phyloP scores from a whole-genome alignment of 2,888 invertebrate species.

The Agrotis puta region DNA sequence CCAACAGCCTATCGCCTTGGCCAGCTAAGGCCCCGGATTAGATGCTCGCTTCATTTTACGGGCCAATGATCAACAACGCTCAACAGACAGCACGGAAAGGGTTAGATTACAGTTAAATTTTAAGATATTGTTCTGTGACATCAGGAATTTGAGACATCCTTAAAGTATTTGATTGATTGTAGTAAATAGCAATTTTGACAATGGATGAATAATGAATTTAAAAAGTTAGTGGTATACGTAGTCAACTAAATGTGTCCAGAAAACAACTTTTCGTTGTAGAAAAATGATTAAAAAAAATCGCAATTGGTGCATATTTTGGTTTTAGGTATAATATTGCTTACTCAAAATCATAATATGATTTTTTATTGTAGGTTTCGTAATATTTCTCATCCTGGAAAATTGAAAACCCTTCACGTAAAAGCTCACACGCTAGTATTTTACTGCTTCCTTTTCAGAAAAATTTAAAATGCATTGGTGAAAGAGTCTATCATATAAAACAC shows the following conservation, averaged over 20 bases:
- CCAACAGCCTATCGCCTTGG: conserved; percentile 80
- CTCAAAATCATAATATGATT: too few species aligned
- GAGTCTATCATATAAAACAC: not conserved
- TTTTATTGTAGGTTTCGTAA: not conserved
- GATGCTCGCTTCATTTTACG: conserved; percentile 80
- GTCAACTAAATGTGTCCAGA: too few species aligned
- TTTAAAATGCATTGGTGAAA: not conserved
- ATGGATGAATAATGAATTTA: too few species aligned
- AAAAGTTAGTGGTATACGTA: not conserved
- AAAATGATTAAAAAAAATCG: too few species aligned
- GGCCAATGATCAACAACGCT: conserved; percentile 72
- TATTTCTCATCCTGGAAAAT: conserved; percentile 4
- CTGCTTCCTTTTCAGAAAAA: conserved; percentile 22
- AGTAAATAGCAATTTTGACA: not conserved
- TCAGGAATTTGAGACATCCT: conserved; percentile 3
- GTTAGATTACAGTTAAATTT: conserved; percentile 57
- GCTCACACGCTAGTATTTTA: not conserved
- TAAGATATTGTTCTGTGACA: conserved; percentile 28
- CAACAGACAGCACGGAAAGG: conserved; percentile 68
- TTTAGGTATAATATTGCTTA: not conserved
- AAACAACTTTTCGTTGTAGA: too few species aligned
- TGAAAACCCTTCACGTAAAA: conserved; percentile 1
- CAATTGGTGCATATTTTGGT: not conserved
- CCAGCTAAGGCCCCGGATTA: conserved; percentile 74
- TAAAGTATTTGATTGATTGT: not conserved